Base-by-base conservation (phyloP, 92 coral and sea anemone genomes). In the Epizoanthus illoricatus region DNA sequence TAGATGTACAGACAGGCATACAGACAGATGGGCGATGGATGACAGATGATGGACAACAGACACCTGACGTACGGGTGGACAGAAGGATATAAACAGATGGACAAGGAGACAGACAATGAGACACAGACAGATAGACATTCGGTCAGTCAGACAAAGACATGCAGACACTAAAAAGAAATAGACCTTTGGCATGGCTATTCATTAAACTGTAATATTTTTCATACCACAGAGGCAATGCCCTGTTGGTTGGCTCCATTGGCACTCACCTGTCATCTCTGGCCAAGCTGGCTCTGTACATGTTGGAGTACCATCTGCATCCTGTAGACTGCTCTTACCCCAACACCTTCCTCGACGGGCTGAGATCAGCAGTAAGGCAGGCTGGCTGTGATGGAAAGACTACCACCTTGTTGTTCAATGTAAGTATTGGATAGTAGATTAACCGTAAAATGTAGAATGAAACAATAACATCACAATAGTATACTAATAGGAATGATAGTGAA, bases 301-400 rank as follows among this genome's bases (percentile, higher is more conserved):
- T 96, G 84, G 99, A 96, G 42, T 93, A 96, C 69, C 90, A 90
- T 6, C 73, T 96, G 36, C 99, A 96, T 47, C 86, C 98, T 54
- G 91, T 96, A 20, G 99, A 96, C 84, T 96, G 98, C 63, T 91
- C 97, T 40, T 88, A 90, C 63, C 92, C 89, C 47, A 92, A 92
- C 91, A 90, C 98, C 0, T 93, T 96, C 88, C 94, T 96, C 10
- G 99, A 96, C 80, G 97, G 99, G 17, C 90, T 96, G 83, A 85
- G 99, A 65, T 91, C 99, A 39, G 99, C 99, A 72, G 99, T 96
- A 28, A 90, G 99, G 62, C 95, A 92, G 84, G 99, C 99, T 69
- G 99, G 99, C 18, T 96, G 99, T 81, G 99, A 96, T 83, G 99
- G 99, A 71, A 96, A 96, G 88, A 96, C 98, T 21, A 96, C 99